Conservation (phyloP, 2,113 vertebrate genomes). For the Rafetus swinhoei region DNA sequence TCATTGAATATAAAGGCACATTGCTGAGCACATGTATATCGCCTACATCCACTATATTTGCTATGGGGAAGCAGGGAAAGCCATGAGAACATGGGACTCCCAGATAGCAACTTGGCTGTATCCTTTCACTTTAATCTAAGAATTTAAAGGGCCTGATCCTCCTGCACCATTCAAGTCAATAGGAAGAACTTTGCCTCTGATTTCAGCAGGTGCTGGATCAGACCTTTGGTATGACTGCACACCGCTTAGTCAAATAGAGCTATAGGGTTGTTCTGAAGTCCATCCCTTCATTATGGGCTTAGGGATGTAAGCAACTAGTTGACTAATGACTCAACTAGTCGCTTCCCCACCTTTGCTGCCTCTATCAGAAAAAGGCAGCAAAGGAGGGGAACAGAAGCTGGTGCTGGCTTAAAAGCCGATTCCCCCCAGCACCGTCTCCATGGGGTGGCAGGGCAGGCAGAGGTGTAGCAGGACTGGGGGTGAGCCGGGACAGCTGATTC, state of each 20-base stretch:
- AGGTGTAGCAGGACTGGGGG: too few species aligned
- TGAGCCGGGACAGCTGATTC: too few species aligned
- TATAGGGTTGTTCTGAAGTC: background rate
- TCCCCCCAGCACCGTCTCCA: too few species aligned
- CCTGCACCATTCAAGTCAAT: background rate
- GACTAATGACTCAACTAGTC: too few species aligned
- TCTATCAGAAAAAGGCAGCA: too few species aligned
- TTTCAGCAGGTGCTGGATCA: background rate
- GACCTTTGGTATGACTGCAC: background rate
- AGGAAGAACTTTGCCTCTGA: background rate
- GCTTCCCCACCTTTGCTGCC: too few species aligned
- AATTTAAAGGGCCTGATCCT: background rate
- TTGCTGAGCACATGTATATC: rapidly evolving
- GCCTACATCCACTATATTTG: background rate
- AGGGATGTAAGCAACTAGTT: too few species aligned
- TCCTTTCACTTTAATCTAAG: background rate
- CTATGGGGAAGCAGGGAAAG: background rate
- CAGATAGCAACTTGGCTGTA: background rate
- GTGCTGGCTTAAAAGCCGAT: too few species aligned
- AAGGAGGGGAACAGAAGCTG: too few species aligned
- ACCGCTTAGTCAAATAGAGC: background rate
- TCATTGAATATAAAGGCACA: background rate
- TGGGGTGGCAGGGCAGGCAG: too few species aligned
- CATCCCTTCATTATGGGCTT: background rate
- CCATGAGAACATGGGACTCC: background rate